phyloP scores from a whole-genome alignment of 1,140 invertebrate genomes.

The Arctopsyche grandis region DNA sequence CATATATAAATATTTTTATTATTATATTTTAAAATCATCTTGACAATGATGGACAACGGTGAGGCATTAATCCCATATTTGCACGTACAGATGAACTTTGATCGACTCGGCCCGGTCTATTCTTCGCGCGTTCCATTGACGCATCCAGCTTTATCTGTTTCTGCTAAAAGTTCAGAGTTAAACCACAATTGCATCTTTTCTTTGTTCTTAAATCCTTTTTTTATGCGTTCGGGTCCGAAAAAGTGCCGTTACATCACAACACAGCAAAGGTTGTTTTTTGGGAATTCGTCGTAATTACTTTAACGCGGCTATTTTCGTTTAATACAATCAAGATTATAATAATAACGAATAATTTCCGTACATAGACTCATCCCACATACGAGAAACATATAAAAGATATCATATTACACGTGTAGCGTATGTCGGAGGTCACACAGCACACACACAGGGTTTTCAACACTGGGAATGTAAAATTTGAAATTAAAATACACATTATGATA shows the following conservation, averaged over 20 bases:
- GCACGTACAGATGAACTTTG: no score
- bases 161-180: no score
- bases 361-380: background rate
- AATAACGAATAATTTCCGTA: constrained; percentile 9
- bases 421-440: background rate
- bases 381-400: constrained; percentile 11
- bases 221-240: background rate
- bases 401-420: background rate
- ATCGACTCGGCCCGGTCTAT: no score
- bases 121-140: no score
- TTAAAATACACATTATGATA: no score
- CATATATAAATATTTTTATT: no score
- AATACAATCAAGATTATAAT: constrained; percentile 7
- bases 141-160: no score
- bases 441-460: background rate
- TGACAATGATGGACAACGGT: no score
- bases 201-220: background rate
- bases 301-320: background rate
- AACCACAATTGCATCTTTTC: background rate
- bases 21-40: no score
- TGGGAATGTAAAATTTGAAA: background rate
- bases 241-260: background rate
- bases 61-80: no score
- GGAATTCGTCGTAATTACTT: background rate
- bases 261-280: background rate